These are phyloP conservation scores for Hemicentrotus pulcherrimus DNA, from an alignment of 35 echinoderm and acorn worm species.

Conservation along the genomic window DNA sequence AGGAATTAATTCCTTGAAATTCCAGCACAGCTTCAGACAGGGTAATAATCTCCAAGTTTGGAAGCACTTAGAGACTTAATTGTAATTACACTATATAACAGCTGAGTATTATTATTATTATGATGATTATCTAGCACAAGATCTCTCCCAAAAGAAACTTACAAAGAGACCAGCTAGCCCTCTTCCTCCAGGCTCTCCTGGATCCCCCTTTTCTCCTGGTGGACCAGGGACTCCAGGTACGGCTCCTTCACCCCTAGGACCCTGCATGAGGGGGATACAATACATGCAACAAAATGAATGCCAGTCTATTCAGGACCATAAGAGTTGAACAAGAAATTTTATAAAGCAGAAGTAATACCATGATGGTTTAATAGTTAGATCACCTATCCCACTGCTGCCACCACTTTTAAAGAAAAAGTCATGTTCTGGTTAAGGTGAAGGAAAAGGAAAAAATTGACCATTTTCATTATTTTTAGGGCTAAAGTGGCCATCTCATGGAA, in stretches of 20 bases:
- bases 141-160: too few relatives aligned
- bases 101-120: too few relatives aligned
- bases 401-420: neutral
- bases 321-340: neutral
- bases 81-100: too few relatives aligned
- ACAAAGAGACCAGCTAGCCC: neutral
- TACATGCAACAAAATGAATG: neutral
- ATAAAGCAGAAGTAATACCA: neutral
- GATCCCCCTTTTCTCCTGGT: conserved; percentile 17
- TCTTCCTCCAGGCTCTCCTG: neutral
- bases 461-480: too few relatives aligned
- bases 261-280: neutral
- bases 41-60: too few relatives aligned
- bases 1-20: too few relatives aligned
- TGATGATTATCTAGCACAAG: too few relatives aligned
- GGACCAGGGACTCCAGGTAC: conserved; percentile 6
- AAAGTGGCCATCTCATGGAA: too few relatives aligned
- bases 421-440: too few relatives aligned
- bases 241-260: neutral
- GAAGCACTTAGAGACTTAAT: too few relatives aligned
- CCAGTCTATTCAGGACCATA: neutral
- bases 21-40: too few relatives aligned
- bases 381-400: neutral
- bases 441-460: too few relatives aligned
- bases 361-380: neutral